Percentiles rank a stretch among this genome's conserved stretches.
Evolutionary conservation across 2,797 vertebrate species (phyloP).

Genomic region (Hippopotamyrus pictus): DNA sequence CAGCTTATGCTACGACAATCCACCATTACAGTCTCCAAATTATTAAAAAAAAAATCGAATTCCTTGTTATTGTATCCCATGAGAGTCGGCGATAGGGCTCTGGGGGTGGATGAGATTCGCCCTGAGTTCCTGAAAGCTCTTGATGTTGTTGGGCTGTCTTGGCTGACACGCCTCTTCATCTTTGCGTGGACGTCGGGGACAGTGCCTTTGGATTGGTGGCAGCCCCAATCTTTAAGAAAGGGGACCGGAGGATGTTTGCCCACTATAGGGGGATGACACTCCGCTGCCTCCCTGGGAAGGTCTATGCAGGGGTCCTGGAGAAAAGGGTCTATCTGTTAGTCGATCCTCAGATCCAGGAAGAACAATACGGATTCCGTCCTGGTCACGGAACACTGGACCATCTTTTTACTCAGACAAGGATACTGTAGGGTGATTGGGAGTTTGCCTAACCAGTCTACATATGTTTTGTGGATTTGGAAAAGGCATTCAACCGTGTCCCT

Average conservation of each 20-base stretch:
- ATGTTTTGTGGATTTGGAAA: background rate
- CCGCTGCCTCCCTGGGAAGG: too few species aligned
- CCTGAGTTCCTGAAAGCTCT: background rate
- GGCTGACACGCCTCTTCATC: background rate
- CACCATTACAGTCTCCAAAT: background rate
- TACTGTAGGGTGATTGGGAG: background rate
- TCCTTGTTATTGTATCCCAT: background rate
- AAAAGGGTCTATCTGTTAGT: too few species aligned
- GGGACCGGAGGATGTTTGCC: background rate
- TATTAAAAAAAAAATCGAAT: background rate
- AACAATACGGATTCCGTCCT: too few species aligned
- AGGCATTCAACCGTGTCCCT: background rate
- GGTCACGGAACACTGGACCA: too few species aligned
- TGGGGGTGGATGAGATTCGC: background rate
- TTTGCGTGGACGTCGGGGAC: background rate
- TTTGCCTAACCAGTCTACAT: background rate
- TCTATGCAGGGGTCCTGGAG: too few species aligned
- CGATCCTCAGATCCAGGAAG: too few species aligned
- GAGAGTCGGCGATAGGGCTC: background rate
- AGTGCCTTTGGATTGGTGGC: background rate
- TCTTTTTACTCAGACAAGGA: too few species aligned
- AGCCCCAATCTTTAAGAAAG: background rate
- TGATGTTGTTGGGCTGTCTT: background rate
- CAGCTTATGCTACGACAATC: background rate
- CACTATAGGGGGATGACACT: too few species aligned